Percentiles rank a stretch among this genome's conserved stretches.
phyloP scores from a whole-genome alignment of 2,113 vertebrate species.

The Crotalus horridus region DNA sequence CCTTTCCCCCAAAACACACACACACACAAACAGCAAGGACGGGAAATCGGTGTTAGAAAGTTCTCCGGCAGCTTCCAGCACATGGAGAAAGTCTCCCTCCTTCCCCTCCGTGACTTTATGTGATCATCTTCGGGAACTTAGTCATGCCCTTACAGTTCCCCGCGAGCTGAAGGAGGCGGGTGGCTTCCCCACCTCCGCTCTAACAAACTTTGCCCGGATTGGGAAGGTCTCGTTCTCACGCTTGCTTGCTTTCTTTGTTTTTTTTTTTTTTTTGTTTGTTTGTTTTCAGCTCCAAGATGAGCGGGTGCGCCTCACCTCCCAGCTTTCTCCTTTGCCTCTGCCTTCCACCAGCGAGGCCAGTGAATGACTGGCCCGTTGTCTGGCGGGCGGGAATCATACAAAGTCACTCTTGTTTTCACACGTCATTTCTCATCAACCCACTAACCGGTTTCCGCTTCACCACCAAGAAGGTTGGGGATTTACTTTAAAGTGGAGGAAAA shows the following conservation, averaged over 20 bases:
- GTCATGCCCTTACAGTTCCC: constrained; percentile 16
- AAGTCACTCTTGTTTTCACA: constrained; percentile 9
- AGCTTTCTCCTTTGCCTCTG: not conserved
- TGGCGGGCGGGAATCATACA: not conserved
- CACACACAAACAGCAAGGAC: not conserved
- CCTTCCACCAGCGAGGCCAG: not conserved
- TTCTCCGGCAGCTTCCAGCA: not conserved
- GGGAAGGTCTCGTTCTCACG: not conserved
- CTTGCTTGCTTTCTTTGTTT: not conserved
- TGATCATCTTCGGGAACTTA: constrained; percentile 50
- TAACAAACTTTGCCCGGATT: not conserved
- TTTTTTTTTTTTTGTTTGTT: not conserved
- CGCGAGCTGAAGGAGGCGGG: constrained; percentile 6
- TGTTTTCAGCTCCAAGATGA: not conserved
- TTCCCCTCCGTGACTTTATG: constrained; percentile 22
- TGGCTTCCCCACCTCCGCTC: not conserved
- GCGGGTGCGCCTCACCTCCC: not conserved
- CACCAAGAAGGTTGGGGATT: not conserved
- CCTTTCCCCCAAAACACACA: constrained; percentile 6
- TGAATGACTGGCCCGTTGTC: not conserved
- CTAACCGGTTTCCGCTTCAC: not conserved
- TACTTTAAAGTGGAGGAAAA: not conserved
- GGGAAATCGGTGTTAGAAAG: not conserved
- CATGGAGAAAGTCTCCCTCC: not conserved
- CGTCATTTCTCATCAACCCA: not conserved